Conservation (phyloP, 1,140 invertebrate species). For the Lethocerus indicus region DNA sequence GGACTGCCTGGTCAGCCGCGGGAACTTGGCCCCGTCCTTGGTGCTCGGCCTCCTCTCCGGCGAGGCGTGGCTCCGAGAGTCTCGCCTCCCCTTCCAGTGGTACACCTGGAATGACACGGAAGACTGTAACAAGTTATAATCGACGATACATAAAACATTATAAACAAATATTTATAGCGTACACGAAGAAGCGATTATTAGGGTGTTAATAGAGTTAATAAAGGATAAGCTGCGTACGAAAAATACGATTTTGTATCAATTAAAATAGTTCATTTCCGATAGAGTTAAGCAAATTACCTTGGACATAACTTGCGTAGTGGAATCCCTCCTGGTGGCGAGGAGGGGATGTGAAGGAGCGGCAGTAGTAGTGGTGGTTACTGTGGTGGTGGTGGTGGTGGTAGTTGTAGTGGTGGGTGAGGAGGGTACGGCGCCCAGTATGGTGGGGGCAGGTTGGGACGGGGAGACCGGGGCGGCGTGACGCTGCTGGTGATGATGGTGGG, state of each 20-base stretch:
- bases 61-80: slow-evolving; percentile 42
- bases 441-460: slow-evolving; percentile 16
- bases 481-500: slow-evolving; percentile 24
- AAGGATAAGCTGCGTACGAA: too few relatives aligned
- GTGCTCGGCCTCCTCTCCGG: slow-evolving; percentile 23
- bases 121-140: too few relatives aligned
- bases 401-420: slow-evolving; percentile 12
- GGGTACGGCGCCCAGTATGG: slow-evolving; percentile 26
- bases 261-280: too few relatives aligned
- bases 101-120: slow-evolving; percentile 20
- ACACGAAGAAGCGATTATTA: too few relatives aligned
- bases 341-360: slow-evolving; percentile 25
- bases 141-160: too few relatives aligned
- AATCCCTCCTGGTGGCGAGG: slow-evolving; percentile 51
- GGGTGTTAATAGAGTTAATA: too few relatives aligned
- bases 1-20: slow-evolving; percentile 62
- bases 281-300: too few relatives aligned
- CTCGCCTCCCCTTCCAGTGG: slow-evolving; percentile 30
- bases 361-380: slow-evolving; percentile 30
- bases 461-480: slow-evolving; percentile 19
- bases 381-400: slow-evolving; percentile 24
- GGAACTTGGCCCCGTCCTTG: slow-evolving; percentile 32
- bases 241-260: too few relatives aligned
- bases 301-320: slow-evolving; percentile 65
- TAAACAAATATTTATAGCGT: too few relatives aligned